These are phyloP conservation scores for Umimayanthus chanpuru DNA, from an alignment of 92 coral and sea anemone species.

Conservation along the genomic window DNA sequence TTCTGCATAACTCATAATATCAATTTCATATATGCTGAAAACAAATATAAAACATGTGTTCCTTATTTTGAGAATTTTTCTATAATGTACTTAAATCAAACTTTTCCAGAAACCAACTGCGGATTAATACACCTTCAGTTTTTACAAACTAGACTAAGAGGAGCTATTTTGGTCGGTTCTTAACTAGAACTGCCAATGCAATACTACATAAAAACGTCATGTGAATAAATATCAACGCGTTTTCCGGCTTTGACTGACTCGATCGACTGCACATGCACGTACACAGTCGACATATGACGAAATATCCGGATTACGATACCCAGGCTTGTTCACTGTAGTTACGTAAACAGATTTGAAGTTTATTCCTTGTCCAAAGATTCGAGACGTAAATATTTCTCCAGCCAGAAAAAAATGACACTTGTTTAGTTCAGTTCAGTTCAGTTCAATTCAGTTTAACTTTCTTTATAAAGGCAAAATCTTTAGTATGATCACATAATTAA, in stretches of 20 bases:
- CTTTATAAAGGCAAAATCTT: too few relatives aligned
- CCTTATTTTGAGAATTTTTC: background rate
- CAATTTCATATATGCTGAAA: background rate
- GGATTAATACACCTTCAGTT: background rate
- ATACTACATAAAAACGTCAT: background rate
- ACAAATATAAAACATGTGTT: background rate
- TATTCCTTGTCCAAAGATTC: background rate
- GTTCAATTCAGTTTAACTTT: too few relatives aligned
- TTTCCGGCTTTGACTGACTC: constrained; percentile 11
- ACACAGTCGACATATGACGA: background rate
- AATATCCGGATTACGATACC: background rate
- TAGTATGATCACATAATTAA: too few relatives aligned
- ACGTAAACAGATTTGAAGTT: background rate
- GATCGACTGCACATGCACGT: too few relatives aligned
- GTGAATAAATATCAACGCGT: background rate
- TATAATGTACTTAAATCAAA: background rate
- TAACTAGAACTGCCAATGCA: background rate
- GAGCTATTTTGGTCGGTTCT: constrained; percentile 3
- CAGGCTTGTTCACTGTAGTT: background rate
- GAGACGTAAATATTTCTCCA: background rate
- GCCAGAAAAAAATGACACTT: too few relatives aligned
- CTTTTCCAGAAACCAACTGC: background rate
- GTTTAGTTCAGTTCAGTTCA: too few relatives aligned
- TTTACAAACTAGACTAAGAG: background rate
- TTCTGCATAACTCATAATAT: background rate